Evolutionary conservation across 1,140 invertebrate species (phyloP).

Genomic region (Tyrophagus putrescentiae): DNA sequence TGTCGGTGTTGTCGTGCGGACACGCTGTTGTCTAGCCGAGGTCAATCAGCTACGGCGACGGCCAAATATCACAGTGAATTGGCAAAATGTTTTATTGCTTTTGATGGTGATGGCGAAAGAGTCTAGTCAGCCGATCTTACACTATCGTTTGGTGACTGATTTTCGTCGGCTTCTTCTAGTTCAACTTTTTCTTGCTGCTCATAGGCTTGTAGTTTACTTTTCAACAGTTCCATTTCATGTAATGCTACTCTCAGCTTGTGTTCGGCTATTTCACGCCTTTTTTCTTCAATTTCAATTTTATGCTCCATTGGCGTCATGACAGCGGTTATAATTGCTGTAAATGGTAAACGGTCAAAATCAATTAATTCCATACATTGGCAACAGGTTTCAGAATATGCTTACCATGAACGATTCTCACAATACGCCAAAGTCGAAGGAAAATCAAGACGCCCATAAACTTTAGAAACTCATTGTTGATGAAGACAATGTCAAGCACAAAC

Average conservation of each 20-base stretch:
- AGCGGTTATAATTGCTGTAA: slow-evolving; percentile 4
- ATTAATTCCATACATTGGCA: not conserved
- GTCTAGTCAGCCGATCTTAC: no score
- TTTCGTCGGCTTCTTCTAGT: no score
- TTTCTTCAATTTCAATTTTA: not conserved
- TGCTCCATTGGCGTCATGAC: slow-evolving; percentile 9
- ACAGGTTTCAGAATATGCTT: not conserved
- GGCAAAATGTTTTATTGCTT: no score
- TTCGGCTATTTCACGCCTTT: not conserved
- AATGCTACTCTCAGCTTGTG: not conserved
- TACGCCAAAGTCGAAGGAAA: not conserved
- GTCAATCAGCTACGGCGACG: no score
- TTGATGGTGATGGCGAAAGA: no score
- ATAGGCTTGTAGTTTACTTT: not conserved
- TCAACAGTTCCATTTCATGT: not conserved
- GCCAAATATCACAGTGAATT: no score
- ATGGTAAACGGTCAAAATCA: not conserved
- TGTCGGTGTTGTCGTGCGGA: no score
- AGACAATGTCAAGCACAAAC: slow-evolving; percentile 1
- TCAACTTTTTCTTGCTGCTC: no score
- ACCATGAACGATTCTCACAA: slow-evolving; percentile 6
- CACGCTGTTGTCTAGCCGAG: no score
- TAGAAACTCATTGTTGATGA: not conserved
- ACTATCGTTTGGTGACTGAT: no score
- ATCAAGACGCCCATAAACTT: not conserved